phyloP scores from a whole-genome alignment of 1,140 invertebrate species.

The Musca domestica region DNA sequence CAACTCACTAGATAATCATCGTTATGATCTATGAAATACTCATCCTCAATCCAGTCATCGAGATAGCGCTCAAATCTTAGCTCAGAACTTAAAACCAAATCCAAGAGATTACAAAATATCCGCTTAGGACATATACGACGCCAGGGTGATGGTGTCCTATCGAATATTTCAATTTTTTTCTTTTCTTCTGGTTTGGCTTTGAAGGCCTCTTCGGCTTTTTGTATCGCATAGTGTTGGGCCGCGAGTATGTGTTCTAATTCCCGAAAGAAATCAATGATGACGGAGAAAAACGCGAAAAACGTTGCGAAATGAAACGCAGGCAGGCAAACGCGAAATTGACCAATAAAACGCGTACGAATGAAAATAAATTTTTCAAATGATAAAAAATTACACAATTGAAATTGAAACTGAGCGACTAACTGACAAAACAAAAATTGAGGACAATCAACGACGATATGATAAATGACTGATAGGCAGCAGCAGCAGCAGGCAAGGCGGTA shows the following conservation, averaged over 20 bases:
- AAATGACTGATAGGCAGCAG: neutral
- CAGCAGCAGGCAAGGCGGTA: too few species aligned
- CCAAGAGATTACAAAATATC: conserved; percentile 36
- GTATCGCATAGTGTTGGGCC: conserved; percentile 29
- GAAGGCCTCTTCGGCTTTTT: neutral
- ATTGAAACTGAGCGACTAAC: neutral
- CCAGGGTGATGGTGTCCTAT: neutral
- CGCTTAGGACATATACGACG: conserved; percentile 30
- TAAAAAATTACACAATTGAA: conserved; percentile 7
- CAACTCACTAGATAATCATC: conserved; percentile 47
- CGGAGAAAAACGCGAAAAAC: neutral
- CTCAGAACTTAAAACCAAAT: conserved; percentile 46
- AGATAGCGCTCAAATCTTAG: conserved; percentile 40
- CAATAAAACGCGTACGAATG: neutral
- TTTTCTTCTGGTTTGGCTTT: too few species aligned
- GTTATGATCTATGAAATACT: conserved; percentile 49
- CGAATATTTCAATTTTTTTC: too few species aligned
- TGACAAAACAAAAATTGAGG: conserved; percentile 3
- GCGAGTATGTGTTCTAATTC: conserved; percentile 38
- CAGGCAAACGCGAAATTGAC: neutral
- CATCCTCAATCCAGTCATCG: conserved; percentile 47
- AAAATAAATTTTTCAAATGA: neutral
- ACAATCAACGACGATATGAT: neutral
- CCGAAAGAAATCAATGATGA: conserved; percentile 49
- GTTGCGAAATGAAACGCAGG: neutral